Evolutionary conservation across 2,888 invertebrate genomes (phyloP).

Genomic region (Cancer borealis): DNA sequence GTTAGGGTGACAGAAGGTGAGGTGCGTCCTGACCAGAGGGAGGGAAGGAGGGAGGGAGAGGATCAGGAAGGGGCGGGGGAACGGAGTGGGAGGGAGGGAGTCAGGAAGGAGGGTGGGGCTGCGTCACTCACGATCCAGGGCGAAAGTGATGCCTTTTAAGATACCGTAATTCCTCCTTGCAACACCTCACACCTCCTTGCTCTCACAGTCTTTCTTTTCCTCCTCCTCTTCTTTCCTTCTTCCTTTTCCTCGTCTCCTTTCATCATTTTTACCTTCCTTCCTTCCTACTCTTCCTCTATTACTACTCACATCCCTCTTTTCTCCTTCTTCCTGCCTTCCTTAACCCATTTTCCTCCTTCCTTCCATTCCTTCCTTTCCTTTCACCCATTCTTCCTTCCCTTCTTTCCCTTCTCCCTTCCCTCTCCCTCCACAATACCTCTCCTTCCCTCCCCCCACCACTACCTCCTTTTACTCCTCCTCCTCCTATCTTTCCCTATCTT

Average conservation of each 20-base stretch:
- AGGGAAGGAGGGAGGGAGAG: not conserved
- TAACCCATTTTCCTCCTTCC: not conserved
- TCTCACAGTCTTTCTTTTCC: not conserved
- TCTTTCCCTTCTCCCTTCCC: not conserved
- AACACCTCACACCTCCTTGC: slow-evolving; percentile 17
- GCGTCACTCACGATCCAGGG: slow-evolving; percentile 52
- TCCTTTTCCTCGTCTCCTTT: not conserved
- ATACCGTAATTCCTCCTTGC: slow-evolving; percentile 53
- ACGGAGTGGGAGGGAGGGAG: not conserved
- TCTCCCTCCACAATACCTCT: not conserved
- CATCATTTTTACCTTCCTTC: not conserved
- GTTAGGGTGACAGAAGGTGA: not conserved
- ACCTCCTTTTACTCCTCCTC: not conserved
- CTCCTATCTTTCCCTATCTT: not conserved
- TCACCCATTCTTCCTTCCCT: not conserved
- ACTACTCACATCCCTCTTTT: not conserved
- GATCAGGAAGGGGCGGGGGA: not conserved
- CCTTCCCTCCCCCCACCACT: not conserved
- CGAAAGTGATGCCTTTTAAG: slow-evolving; percentile 60
- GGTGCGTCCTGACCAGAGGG: not conserved
- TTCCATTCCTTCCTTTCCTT: not conserved
- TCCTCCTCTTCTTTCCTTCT: not conserved
- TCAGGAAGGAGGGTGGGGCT: not conserved
- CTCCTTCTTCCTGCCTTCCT: not conserved
- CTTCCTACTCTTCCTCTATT: not conserved